Conservation (phyloP, 2,888 invertebrate species). For the Anticlea derivata region DNA sequence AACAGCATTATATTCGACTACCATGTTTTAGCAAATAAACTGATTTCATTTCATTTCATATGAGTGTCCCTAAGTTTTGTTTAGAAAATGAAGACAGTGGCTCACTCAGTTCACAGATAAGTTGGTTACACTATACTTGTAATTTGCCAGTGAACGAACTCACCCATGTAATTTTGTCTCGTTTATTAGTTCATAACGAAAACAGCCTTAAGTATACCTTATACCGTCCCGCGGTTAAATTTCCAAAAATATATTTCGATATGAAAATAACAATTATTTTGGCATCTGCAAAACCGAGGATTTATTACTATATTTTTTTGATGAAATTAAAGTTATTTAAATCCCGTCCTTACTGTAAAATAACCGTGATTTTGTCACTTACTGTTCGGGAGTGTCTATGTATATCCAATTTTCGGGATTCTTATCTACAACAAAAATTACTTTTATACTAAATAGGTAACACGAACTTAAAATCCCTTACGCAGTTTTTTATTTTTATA, state of each 20-base stretch:
- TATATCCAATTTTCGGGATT: slow-evolving; percentile 52
- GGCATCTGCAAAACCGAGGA: slow-evolving; percentile 13
- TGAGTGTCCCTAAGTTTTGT: too few species aligned
- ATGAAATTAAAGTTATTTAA: neutral
- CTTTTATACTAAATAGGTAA: slow-evolving; percentile 20
- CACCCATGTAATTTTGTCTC: too few species aligned
- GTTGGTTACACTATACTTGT: too few species aligned
- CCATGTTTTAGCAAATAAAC: too few species aligned
- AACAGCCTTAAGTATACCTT: neutral
- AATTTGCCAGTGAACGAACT: too few species aligned
- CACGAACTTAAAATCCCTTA: too few species aligned
- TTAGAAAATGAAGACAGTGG: too few species aligned
- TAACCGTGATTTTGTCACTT: slow-evolving; percentile 40
- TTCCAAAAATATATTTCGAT: slow-evolving; percentile 7
- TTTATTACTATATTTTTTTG: neutral
- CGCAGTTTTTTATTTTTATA: too few species aligned
- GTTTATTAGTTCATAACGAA: neutral
- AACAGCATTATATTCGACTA: too few species aligned
- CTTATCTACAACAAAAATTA: slow-evolving; percentile 60
- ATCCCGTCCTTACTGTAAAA: neutral
- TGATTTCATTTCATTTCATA: too few species aligned
- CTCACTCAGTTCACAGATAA: too few species aligned
- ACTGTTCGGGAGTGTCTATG: slow-evolving; percentile 53
- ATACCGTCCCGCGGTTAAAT: slow-evolving; percentile 23
- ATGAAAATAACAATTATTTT: slow-evolving; percentile 20